Conservation (phyloP, 2,888 invertebrate species). For the Heliothis peltigera region DNA sequence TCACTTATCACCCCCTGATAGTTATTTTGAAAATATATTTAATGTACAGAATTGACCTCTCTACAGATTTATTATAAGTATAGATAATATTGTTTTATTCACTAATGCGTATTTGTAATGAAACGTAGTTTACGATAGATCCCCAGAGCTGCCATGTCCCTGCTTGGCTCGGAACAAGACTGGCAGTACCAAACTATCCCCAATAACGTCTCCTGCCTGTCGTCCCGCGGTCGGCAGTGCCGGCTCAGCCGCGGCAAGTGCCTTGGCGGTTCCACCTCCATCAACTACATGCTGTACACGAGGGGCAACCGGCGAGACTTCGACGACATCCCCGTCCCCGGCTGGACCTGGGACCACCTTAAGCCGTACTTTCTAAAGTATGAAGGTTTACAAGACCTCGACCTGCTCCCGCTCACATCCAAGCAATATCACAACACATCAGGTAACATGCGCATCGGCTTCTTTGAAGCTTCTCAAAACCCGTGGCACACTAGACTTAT, state of each 20-base stretch:
- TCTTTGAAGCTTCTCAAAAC: slow-evolving; percentile 69
- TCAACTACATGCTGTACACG: slow-evolving; percentile 80
- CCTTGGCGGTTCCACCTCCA: slow-evolving; percentile 80
- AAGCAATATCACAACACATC: slow-evolving; percentile 74
- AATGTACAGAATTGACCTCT: no score
- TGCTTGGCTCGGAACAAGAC: slow-evolving; percentile 70
- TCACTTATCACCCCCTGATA: no score
- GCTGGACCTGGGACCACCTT: slow-evolving; percentile 77
- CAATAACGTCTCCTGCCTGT: slow-evolving; percentile 77
- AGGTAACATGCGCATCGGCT: slow-evolving; percentile 70
- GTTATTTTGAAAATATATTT: no score
- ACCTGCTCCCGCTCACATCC: slow-evolving; percentile 70
- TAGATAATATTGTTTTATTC: no score
- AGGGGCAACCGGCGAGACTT: slow-evolving; percentile 76
- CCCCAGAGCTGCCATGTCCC: slow-evolving; percentile 63
- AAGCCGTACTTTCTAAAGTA: slow-evolving; percentile 76
- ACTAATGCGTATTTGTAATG: no score
- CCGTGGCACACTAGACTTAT: slow-evolving; percentile 73
- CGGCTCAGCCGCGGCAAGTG: slow-evolving; percentile 76
- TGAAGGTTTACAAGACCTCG: slow-evolving; percentile 71
- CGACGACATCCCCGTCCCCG: slow-evolving; percentile 67
- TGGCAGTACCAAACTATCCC: slow-evolving; percentile 74
- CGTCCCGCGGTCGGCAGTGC: slow-evolving; percentile 66
- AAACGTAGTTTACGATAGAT: slow-evolving; percentile 61
- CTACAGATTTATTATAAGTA: no score